phyloP scores from a whole-genome alignment of 2,113 vertebrate species.

The Mus spicilegus region DNA sequence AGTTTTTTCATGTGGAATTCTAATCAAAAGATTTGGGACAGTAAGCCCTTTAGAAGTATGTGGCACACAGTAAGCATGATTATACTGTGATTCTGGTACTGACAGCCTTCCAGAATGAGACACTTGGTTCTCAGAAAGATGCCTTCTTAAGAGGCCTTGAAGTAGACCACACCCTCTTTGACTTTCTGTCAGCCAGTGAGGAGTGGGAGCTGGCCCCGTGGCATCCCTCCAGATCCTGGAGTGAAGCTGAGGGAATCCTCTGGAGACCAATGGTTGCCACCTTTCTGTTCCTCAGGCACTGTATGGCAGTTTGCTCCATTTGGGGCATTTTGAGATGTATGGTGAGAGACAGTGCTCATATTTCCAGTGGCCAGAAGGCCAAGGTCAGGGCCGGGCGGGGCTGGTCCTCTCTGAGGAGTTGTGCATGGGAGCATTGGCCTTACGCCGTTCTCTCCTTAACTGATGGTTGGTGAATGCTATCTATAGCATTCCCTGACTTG shows the following conservation, averaged over 20 bases:
- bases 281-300: not conserved
- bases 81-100: not conserved
- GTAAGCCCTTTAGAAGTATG: not conserved
- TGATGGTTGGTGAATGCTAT: not conserved
- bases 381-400: not conserved
- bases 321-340: not conserved
- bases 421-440: too few species aligned
- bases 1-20: not conserved
- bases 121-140: not conserved
- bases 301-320: not conserved
- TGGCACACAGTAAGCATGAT: not conserved
- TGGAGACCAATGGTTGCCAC: not conserved
- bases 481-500: not conserved
- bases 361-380: not conserved
- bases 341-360: not conserved
- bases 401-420: not conserved
- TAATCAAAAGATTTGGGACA: not conserved
- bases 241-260: not conserved
- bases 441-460: not conserved
- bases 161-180: not conserved
- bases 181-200: not conserved
- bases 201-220: not conserved
- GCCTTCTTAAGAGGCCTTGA: not conserved
- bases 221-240: rapidly evolving
- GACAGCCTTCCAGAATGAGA: not conserved